Base-by-base conservation (phyloP, 2,113 vertebrate species). In the Eonycteris spelaea region DNA sequence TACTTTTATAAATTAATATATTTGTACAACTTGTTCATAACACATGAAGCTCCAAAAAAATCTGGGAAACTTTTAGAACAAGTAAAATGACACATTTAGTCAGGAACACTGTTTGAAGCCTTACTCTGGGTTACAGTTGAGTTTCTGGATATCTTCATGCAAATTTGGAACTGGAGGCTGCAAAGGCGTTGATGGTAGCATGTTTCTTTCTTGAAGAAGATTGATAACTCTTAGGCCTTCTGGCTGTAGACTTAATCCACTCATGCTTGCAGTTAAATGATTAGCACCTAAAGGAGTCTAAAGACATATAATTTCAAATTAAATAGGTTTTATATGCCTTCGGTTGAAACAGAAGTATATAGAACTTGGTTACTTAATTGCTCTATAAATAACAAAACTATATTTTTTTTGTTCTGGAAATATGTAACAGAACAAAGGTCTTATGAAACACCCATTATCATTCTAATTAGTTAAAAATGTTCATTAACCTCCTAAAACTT, bases 91-190 rank as follows among this genome's bases (percentile, higher is more conserved):
- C 38, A 77, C n/a, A 59, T 22, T 78, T 65, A 77, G 53, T 59
- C 73, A 90, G 43, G 92, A 95, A 91, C 0, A 2, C 19, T 88
- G 40, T 79, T 38, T 85, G 57, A 95, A 59, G 61, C 93, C 99
- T 99, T 99, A 99, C 99, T 99, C 99, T 96, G 99, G 99, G 97
- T 98, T 99, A 98, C 99, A 99, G 98, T 99, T 99, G 90, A 99
- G 97, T 94, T 98, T 99, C 98, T 99, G 99, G 97, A 99, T 98
- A 90, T 99, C 99, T 98, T 99, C 99, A 74, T 99, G 99, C 96
- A 99, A 98, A 96, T 99, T 99, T 95, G 99, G 99, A 38, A 99
- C 98, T 0, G 99, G 99, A 91, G 99, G 98, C 16, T 99, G 96
- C 84, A 99, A 83, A 22, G 99, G 97, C 35, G 90, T 98, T 0